Evolutionary conservation across 2,888 invertebrate genomes (phyloP), one percentile per base, ranked within the genome.

Genomic region (Plutella xylostella): DNA sequence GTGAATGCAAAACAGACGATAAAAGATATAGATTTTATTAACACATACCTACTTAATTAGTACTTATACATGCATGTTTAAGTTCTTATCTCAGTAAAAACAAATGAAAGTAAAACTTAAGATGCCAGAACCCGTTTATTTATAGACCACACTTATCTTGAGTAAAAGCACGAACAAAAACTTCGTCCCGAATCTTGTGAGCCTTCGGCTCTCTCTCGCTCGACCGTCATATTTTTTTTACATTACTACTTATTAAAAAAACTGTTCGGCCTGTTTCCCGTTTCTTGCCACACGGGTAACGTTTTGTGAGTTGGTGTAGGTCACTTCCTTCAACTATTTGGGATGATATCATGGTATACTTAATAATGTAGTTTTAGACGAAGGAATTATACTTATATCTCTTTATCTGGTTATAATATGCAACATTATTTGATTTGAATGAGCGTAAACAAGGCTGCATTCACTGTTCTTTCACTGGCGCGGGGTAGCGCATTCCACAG

Each of bases 401-500:
- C 21, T 14, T 21, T 9, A 6, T 15, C 17, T 34, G 9, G 17
- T 6, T 4, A 34, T 9, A 43, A 40, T 15, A 30, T 38, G 42
- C 42, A 44, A 19, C 3, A 21, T 31, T 40, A 17, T 12, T 43
- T 40, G 17, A 14, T 15, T 14, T 42, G 45, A 49, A 46, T 55
- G 54, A 55, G 53, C 53, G 55, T 51, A 55, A 60, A 55, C 54
- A 58, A 59, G 59, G 58, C 48, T 51, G 56, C 59, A 55, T 50
- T 53, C 45, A 52, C 25, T 41, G 55, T 55, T 35, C 21, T 38
- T 57, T 55, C 55, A 44, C 28, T 41, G 33, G n/a, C 51, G 51
- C 51, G 51, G 63, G 65, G 61, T 61, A 63, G 44, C 68, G 72
- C 79, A 80, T 79, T 74, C 78, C 79, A 65, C 60, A 61, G 63